phyloP scores from a whole-genome alignment of 1,140 invertebrate species.

The Musca vetustissima region DNA sequence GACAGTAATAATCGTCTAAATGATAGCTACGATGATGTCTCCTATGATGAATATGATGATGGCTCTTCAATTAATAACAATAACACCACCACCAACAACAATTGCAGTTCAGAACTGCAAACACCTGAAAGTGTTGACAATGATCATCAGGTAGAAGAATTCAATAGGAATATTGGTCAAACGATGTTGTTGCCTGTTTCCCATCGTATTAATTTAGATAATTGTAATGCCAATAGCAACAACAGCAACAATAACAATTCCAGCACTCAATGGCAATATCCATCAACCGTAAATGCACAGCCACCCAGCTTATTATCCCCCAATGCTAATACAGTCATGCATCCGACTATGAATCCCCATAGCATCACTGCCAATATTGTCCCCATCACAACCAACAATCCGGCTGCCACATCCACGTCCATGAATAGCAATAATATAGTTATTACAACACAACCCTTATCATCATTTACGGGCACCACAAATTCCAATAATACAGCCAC shows the following conservation, averaged over 20 bases:
- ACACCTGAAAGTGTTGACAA: background rate
- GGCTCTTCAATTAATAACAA: constrained; percentile 6
- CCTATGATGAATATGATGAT: constrained; percentile 24
- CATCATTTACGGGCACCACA: background rate
- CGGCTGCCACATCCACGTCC: constrained; percentile 28
- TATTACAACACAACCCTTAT: constrained; percentile 6
- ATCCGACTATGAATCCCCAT: constrained; percentile 14
- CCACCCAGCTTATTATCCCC: constrained; percentile 25
- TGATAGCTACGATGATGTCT: background rate
- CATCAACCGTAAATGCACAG: constrained; percentile 12
- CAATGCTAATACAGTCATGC: constrained; percentile 23
- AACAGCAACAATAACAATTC: no score
- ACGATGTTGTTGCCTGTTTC: constrained; percentile 20
- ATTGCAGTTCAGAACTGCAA: background rate
- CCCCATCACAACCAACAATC: background rate
- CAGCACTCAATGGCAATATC: background rate
- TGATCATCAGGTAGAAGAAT: background rate
- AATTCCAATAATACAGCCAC: constrained; percentile 11
- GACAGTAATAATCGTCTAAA: no score
- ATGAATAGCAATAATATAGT: constrained; percentile 6
- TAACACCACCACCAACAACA: constrained; percentile 30
- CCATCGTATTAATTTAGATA: constrained; percentile 55
- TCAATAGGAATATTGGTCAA: background rate
- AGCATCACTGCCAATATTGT: constrained; percentile 14
- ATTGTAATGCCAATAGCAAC: constrained; percentile 53